Conservation (phyloP, 2,113 vertebrate genomes). For the Mixornis gularis region DNA sequence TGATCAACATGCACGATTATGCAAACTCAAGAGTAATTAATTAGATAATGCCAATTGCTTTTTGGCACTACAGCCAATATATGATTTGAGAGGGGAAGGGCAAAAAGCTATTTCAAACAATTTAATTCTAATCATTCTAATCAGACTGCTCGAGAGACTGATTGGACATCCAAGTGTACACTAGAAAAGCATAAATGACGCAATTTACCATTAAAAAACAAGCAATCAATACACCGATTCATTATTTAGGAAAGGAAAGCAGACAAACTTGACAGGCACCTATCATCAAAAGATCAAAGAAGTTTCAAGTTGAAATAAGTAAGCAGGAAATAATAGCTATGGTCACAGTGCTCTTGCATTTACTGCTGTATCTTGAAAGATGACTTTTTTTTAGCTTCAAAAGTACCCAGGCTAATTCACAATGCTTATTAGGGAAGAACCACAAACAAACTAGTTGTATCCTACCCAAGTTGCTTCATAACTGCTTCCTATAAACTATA, state of each 20-base stretch:
- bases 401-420: background rate
- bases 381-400: background rate
- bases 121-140: background rate
- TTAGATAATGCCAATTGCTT: background rate
- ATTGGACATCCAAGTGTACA: fast-evolving
- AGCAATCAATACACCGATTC: background rate
- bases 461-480: background rate
- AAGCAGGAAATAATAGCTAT: background rate
- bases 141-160: background rate
- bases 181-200: background rate
- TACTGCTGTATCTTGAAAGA: background rate
- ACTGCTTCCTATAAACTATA: background rate
- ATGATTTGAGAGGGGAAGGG: background rate
- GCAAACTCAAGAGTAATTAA: background rate
- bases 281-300: background rate
- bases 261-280: background rate
- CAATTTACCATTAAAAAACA: background rate
- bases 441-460: background rate
- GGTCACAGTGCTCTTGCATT: background rate
- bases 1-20: fast-evolving
- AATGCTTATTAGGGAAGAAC: background rate
- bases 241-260: background rate
- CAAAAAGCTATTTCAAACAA: background rate
- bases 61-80: background rate
- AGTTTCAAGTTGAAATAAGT: background rate